Conservation (phyloP, 1,140 invertebrate species). For the Antheraea pernyi region DNA sequence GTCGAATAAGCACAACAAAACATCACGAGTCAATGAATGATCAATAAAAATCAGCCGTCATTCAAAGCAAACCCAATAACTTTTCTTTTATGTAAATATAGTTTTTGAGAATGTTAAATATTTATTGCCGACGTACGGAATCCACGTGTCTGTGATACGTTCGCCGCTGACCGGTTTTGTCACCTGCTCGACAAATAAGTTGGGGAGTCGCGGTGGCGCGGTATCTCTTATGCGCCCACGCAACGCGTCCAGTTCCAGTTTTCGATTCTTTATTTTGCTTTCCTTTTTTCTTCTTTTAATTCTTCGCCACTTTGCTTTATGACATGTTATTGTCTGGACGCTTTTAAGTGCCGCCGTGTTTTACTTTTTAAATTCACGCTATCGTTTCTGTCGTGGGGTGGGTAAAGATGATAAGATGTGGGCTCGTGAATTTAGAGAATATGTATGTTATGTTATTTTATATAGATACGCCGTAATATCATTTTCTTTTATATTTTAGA, state of each 20-base stretch:
- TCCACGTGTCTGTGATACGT: neutral
- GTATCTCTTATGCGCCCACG: conserved; percentile 45
- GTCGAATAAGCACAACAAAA: no score
- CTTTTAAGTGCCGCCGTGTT: conserved; percentile 3
- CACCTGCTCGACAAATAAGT: conserved; percentile 19
- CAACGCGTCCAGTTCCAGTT: conserved; percentile 44
- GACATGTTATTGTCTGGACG: conserved; percentile 10
- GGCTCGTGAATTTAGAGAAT: neutral
- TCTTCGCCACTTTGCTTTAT: conserved; percentile 21
- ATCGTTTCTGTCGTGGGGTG: neutral
- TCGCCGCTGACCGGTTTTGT: conserved; percentile 4
- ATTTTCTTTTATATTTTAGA: no score
- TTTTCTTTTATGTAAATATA: neutral
- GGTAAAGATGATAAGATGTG: neutral
- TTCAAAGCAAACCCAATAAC: no score
- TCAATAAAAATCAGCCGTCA: no score
- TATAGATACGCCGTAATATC: no score
- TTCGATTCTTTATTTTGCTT: conserved; percentile 34
- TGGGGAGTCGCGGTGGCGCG: conserved; percentile 23
- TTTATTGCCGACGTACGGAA: conserved; percentile 10
- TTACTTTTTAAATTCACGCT: neutral
- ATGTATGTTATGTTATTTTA: no score
- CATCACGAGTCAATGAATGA: no score
- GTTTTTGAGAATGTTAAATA: conserved; percentile 3
- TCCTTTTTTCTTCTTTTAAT: conserved; percentile 33